Evolutionary conservation across 2,888 invertebrate genomes (phyloP).

Genomic region (Homarus gammarus): DNA sequence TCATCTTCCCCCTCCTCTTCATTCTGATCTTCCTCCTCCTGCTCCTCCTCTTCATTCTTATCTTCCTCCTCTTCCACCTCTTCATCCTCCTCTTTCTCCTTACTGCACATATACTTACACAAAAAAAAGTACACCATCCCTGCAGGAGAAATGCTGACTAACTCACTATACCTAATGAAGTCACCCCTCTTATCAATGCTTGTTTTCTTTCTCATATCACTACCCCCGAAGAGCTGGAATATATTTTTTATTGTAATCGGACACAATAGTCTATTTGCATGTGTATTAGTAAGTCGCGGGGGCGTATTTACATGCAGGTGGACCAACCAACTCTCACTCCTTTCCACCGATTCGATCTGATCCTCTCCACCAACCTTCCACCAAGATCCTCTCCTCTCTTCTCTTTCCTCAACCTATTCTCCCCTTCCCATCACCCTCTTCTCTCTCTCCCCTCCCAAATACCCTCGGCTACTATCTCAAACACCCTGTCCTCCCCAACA

Average conservation of each 20-base stretch:
- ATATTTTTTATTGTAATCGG: not conserved
- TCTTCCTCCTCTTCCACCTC: not conserved
- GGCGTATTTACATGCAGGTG: not conserved
- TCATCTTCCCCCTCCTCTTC: not conserved
- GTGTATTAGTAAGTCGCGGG: not conserved
- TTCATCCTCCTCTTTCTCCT: not conserved
- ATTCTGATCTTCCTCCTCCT: not conserved
- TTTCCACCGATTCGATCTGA: not conserved
- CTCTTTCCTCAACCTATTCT: no score
- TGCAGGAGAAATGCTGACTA: not conserved
- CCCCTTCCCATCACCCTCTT: not conserved
- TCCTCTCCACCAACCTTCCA: no score
- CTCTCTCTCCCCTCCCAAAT: not conserved
- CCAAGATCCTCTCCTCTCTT: no score
- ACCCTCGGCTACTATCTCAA: no score
- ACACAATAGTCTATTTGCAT: constrained; percentile 18
- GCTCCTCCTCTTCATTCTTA: not conserved
- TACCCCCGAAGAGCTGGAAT: not conserved
- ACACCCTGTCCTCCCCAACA: no score
- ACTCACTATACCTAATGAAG: not conserved
- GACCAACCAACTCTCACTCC: no score
- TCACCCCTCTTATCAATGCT: constrained; percentile 27
- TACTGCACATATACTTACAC: no score
- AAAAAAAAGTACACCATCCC: not conserved
- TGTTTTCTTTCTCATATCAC: constrained; percentile 38